Evolutionary conservation across 2,113 vertebrate species (phyloP), one percentile per base, ranked within the genome.

Genomic region (Brienomyrus brachyistius): DNA sequence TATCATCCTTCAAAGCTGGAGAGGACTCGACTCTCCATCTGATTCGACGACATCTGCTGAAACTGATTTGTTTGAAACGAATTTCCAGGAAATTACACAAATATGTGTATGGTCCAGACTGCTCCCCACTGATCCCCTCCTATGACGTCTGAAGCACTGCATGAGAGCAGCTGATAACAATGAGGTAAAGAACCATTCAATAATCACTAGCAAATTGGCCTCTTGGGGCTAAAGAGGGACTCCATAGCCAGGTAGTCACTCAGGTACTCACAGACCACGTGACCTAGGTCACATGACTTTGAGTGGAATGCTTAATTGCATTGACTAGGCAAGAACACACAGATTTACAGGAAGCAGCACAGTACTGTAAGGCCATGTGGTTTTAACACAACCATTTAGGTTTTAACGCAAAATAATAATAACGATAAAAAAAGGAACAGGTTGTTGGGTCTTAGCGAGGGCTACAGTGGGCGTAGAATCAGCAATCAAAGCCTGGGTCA

Each of bases 81-180:
- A 88, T 88, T 31, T 66, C 43, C 13, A 47, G 15, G 45, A 74
- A 88, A 74, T 89, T 80, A 74, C 48, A 52, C 47, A 35, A 45
- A 62, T 59, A 7, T 87, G 35, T 45, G 40, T 11, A 87, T 21
- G 31, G 56, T 48, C 59, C 59, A 43, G 87, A 54, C 27, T 6
- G 43, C 59, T 31, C 86, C 31, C 51, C 2, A 1, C 51, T 10
- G 27, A 87, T 59, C 47, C 43, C 56, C 43, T 13, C 56, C 19
- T 43, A 8, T 27, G 19, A 3, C 10, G 0, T 70, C 43, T 48
- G 54, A 43, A 70, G n/a, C 8, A 27, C n/a, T 40, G 62, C 43
- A 70, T 66, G 21, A 66, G 31, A 21, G 70, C 47, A 48, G 50
- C 88, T 89, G 88, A 82, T 89, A 82, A 51, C 27, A 77, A 77